Base-by-base conservation (phyloP, 2,888 invertebrate genomes). In the Eilema sororculum region DNA sequence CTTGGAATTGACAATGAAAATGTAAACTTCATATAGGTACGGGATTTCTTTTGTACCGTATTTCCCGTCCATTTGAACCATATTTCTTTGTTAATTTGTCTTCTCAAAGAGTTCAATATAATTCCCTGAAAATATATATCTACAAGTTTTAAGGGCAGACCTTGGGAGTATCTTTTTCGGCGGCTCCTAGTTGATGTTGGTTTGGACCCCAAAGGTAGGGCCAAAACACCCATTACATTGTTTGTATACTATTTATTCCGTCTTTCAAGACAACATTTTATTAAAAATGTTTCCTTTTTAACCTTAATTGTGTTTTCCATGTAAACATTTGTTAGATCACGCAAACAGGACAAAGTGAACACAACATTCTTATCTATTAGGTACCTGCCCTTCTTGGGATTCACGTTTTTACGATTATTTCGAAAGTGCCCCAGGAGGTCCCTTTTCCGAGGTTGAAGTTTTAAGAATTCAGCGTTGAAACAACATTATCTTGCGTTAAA, bases 351-450 rank as follows among this genome's bases (percentile, higher is more conserved):
- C 71, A 76, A 83, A 85, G 80, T 85, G 79, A 83, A 85, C 79
- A 83, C 76, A 80, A 84, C 82, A 81, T 80, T 77, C 77, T 76
- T 82, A 72, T 74, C 82, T 82, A 83, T 87, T 87, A 79, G 70
- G 71, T 71, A 86, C 82, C 82, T 77, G 78, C 76, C 80, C 80
- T 83, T 83, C 80, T 82, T 79, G 62, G 77, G 84, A 85, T 87
- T 83, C 81, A 84, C 84, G 83, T 89, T 90, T 90, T 90, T 90
- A 90, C 87, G 90, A 89, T 89, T 89, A 90, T 88, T 87, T 84
- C 78, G 77, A 84, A 87, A 88, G 86, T 80, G 83, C 87, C 81
- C 80, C 28, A 82, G 78, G 84, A 83, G 76, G 74, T 81, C 81
- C 78, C 76, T 81, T 81, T 77, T 73, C 69, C 69, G 72, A 65